Evolutionary conservation across 2,888 invertebrate species (phyloP).

Genomic region (Microctonus brassicae): DNA sequence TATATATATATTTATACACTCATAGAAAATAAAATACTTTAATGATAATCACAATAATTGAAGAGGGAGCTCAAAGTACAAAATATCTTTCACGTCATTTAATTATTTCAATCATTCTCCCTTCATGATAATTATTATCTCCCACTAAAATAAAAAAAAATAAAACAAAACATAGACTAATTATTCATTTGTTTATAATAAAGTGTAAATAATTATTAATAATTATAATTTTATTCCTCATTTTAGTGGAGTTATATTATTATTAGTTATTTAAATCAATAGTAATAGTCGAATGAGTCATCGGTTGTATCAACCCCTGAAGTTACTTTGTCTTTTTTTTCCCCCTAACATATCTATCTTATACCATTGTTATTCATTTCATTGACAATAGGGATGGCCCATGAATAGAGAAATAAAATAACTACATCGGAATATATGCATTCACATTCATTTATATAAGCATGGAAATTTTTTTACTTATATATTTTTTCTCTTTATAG

Average conservation of each 20-base stretch:
- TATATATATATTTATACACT: too few relatives aligned
- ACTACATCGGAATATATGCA: neutral
- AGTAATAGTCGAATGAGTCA: conserved; percentile 18
- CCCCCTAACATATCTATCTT: neutral
- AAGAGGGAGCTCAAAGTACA: neutral
- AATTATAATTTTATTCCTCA: neutral
- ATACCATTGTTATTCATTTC: conserved; percentile 19
- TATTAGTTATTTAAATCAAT: conserved; percentile 34
- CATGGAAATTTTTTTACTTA: too few relatives aligned
- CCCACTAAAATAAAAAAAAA: neutral
- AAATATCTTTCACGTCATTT: neutral
- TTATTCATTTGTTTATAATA: too few relatives aligned
- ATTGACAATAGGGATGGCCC: conserved; percentile 30
- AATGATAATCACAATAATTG: neutral
- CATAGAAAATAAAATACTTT: neutral
- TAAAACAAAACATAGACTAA: neutral
- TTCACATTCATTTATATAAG: neutral
- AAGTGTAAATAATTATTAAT: too few relatives aligned
- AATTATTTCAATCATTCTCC: neutral
- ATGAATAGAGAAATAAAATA: conserved; percentile 39
- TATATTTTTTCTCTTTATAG: neutral
- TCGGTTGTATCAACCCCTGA: conserved; percentile 21
- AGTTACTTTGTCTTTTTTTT: conserved; percentile 12
- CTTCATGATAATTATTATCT: neutral
- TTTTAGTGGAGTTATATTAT: neutral